Evolutionary conservation across 1,140 invertebrate species (phyloP).

Genomic region (Trichonephila clavipes): DNA sequence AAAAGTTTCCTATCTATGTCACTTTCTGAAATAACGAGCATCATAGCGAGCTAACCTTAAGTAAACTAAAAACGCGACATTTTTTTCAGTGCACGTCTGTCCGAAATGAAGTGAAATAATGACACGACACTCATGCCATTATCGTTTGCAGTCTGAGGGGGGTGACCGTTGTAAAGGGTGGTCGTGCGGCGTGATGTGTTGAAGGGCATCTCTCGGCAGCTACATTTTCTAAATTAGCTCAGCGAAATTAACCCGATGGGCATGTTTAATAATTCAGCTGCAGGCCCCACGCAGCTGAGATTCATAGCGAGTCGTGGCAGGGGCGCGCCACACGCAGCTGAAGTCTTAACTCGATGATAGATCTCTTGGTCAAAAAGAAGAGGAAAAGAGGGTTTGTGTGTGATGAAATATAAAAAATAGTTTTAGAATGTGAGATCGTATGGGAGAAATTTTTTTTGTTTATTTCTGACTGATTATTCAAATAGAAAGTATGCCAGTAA

Average conservation of each 20-base stretch:
- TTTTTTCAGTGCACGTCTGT: not conserved
- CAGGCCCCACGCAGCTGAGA: not conserved
- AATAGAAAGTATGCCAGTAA: too few relatives aligned
- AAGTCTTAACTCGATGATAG: conserved; percentile 31
- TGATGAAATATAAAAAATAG: too few relatives aligned
- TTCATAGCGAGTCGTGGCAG: not conserved
- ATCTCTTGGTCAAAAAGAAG: not conserved
- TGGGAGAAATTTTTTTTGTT: too few relatives aligned
- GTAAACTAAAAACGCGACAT: too few relatives aligned
- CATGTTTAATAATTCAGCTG: conserved; percentile 58
- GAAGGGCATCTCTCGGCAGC: conserved; percentile 27
- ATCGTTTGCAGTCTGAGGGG: not conserved
- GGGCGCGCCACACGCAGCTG: not conserved
- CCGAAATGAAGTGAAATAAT: not conserved
- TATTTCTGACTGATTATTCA: too few relatives aligned
- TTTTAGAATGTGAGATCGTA: too few relatives aligned
- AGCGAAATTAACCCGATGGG: conserved; percentile 67
- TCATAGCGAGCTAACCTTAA: too few relatives aligned
- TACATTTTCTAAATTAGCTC: conserved; percentile 61
- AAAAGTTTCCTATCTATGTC: too few relatives aligned
- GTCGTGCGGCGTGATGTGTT: conserved; percentile 25
- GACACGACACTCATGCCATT: not conserved
- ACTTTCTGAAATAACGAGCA: too few relatives aligned
- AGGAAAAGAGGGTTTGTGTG: not conserved
- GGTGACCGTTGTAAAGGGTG: not conserved